Base-by-base conservation (phyloP, 1,140 invertebrate genomes). In the Periplaneta americana region DNA sequence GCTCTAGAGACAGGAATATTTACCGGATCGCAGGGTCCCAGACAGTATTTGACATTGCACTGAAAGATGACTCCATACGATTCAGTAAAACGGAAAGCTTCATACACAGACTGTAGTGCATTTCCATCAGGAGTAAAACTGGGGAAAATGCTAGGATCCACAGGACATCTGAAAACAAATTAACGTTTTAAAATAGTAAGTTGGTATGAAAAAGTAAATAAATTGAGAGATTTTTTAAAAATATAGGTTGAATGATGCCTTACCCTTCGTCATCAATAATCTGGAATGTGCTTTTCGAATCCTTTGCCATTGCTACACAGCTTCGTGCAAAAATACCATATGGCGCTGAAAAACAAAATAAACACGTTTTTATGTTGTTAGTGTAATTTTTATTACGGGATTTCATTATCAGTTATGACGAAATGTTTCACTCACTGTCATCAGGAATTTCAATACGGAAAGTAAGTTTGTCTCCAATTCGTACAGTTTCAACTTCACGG, bases 21-120 rank as follows among this genome's bases (percentile, higher is more conserved):
- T 91, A 97, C 96, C 85, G 97, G 95, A 88, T 98, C 96, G 86
- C 97, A 98, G 81, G 96, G 96, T 87, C 97, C 97, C 76, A 98
- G 91, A 88, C 97, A 98, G 88, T 98, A 98, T 87, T 98, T 98
- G 82, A 98, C 97, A 87, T 98, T 98, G 88, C 97, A 98, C 87
- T 98, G 97, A 93, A 98, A 98, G 86, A 98, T 98, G 74, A 98
- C 97, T 28, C 97, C 97, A 84, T 98, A 98, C 32, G 96, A 98
- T 87, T 98, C 97, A 0, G 97, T 98, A 86, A 98, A 98, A 85
- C 97, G 92, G 90, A 98, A 98, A 1, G 97, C 97, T 89, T 98
- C 97, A 86, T 98, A 98, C 75, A 96, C 92, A 0, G 96, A 96
- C 86, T 98, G 96, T 80, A 98, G 88, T 0, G 96, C 96, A 86